Evolutionary conservation across 2,888 invertebrate species (phyloP).

Genomic region (Pristionchus entomophagus): DNA sequence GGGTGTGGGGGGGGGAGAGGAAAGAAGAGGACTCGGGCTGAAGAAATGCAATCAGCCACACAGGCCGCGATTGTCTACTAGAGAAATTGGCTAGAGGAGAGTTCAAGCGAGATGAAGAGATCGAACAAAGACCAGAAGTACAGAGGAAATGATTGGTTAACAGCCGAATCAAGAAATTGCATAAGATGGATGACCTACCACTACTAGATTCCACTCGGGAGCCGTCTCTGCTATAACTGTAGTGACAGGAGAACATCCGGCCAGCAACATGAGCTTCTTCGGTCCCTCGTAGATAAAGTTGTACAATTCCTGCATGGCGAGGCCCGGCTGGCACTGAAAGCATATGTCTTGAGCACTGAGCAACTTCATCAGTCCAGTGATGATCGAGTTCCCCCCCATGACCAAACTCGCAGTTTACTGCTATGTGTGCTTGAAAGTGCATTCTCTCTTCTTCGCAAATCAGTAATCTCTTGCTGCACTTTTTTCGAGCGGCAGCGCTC

Average conservation of each 20-base stretch:
- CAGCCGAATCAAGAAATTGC: no score
- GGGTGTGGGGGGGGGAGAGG: not conserved
- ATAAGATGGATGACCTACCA: constrained; percentile 84
- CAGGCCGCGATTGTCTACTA: constrained; percentile 17
- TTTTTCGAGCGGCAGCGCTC: not conserved
- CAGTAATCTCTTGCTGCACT: constrained; percentile 10
- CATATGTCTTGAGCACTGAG: not conserved
- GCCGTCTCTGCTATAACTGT: constrained; percentile 99
- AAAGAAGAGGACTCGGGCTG: not conserved
- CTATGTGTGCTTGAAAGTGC: constrained; percentile 4
- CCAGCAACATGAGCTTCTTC: constrained; percentile 92
- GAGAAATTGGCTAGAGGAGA: constrained; percentile 1
- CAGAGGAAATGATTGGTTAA: no score
- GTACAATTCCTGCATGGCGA: constrained; percentile 98
- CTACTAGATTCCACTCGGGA: constrained; percentile 99
- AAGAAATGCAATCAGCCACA: constrained; percentile 15
- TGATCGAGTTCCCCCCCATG: no score
- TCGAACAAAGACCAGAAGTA: not conserved
- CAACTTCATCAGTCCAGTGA: no score
- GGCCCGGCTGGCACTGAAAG: constrained; percentile 94
- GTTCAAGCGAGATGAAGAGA: not conserved
- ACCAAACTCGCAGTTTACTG: no score
- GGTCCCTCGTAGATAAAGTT: constrained; percentile 89
- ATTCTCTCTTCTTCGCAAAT: constrained; percentile 21
- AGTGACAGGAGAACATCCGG: constrained; percentile 97